A percentile compares a stretch with the other conserved stretches of the same genome.
Conservation (phyloP, 2,113 vertebrate genomes). For the Aphelocoma coerulescens region DNA sequence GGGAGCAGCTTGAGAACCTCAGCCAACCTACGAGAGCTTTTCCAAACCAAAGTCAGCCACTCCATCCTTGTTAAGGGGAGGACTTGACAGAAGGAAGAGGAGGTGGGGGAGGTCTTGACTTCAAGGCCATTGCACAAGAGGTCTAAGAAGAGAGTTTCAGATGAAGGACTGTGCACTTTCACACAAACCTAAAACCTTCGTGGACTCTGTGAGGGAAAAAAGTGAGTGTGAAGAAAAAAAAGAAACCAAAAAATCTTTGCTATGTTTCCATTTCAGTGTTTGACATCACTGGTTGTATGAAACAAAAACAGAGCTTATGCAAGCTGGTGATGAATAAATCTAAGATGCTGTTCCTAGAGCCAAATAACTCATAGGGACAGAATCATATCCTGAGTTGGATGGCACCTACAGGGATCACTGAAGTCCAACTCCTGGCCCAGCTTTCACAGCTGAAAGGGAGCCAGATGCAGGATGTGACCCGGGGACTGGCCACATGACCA, state of each 20-base stretch:
- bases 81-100: background rate
- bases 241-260: background rate
- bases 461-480: background rate
- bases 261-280: background rate
- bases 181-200: background rate
- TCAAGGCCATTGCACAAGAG: background rate
- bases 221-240: background rate
- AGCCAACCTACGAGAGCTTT: background rate
- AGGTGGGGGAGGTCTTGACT: background rate
- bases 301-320: background rate
- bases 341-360: background rate
- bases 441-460: background rate
- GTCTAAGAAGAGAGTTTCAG: background rate
- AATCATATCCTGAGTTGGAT: background rate
- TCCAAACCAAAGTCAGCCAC: background rate
- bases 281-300: background rate
- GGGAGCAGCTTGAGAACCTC: background rate
- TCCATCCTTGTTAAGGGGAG: background rate
- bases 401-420: accelerated
- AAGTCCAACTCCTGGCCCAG: background rate
- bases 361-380: background rate
- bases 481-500: background rate
- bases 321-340: background rate
- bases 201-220: background rate
- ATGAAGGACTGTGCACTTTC: background rate